Percentiles rank a stretch among this genome's conserved stretches.
These are phyloP conservation scores for Drosophila colorata DNA, from an alignment of 2,888 invertebrate species.

Conservation along the genomic window DNA sequence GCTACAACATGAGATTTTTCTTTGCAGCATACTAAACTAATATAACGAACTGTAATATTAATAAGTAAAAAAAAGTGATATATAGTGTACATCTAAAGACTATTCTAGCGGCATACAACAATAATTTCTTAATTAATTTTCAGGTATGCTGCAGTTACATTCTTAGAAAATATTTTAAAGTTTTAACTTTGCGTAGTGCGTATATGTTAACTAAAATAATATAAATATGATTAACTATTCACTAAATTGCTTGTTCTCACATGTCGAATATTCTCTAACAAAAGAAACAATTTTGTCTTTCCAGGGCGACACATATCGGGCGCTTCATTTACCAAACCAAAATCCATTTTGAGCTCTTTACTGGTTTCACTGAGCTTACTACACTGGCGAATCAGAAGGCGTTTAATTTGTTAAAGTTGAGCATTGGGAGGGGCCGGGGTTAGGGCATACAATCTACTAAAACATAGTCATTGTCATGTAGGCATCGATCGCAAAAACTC, in stretches of 20 bases:
- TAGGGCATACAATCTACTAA: slow-evolving; percentile 36
- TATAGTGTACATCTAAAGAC: no score
- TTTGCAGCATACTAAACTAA: background rate
- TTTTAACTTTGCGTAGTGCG: no score
- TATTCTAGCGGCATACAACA: no score
- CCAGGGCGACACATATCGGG: slow-evolving; percentile 80
- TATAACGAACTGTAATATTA: background rate
- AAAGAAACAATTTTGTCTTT: slow-evolving; percentile 20
- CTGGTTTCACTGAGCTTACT: slow-evolving; percentile 39
- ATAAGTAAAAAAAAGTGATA: no score
- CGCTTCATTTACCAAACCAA: slow-evolving; percentile 49
- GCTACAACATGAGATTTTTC: background rate
- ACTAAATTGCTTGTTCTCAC: background rate
- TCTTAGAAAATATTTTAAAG: no score
- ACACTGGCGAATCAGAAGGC: slow-evolving; percentile 36
- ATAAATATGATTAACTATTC: no score
- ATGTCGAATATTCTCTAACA: background rate
- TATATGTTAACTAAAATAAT: background rate
- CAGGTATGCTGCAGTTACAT: no score
- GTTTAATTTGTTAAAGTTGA: slow-evolving; percentile 37
- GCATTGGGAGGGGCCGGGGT: slow-evolving; percentile 12
- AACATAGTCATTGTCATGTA: slow-evolving; percentile 69
- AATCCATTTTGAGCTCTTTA: slow-evolving; percentile 25
- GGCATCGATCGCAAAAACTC: slow-evolving; percentile 13
- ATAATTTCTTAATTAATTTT: no score